phyloP scores from a whole-genome alignment of 2,888 invertebrate genomes.

The Automeris io region DNA sequence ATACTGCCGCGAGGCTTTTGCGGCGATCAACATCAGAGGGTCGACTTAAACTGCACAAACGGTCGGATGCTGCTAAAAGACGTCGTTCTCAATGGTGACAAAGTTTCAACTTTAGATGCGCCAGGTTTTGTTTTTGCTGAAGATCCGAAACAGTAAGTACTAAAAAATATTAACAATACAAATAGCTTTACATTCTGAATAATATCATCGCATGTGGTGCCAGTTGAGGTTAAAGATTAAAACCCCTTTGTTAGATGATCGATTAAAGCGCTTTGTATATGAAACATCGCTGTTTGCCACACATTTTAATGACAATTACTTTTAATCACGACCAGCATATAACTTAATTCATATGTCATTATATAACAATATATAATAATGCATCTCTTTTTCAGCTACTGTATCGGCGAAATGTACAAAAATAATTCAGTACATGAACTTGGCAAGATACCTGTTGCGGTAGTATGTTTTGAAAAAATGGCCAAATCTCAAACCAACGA shows the following conservation, averaged over 20 bases:
- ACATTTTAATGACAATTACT: too few relatives aligned
- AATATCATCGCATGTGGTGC: too few relatives aligned
- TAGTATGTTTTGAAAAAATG: slow-evolving; percentile 84
- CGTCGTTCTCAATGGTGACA: slow-evolving; percentile 43
- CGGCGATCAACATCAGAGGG: slow-evolving; percentile 21
- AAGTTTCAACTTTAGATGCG: slow-evolving; percentile 51
- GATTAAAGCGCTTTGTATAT: too few relatives aligned
- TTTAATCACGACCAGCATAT: too few relatives aligned
- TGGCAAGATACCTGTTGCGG: slow-evolving; percentile 43
- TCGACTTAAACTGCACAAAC: slow-evolving; percentile 40
- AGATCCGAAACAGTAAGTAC: slow-evolving; percentile 47
- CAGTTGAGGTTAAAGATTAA: too few relatives aligned
- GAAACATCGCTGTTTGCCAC: too few relatives aligned
- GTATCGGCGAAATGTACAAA: slow-evolving; percentile 42
- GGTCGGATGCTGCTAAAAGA: slow-evolving; percentile 54
- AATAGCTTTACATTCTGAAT: too few relatives aligned
- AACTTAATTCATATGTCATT: background rate
- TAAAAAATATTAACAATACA: too few relatives aligned
- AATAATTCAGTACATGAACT: slow-evolving; percentile 24
- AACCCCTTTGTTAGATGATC: too few relatives aligned
- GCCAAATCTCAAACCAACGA: slow-evolving; percentile 64
- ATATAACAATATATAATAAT: background rate
- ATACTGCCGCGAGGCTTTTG: slow-evolving; percentile 36
- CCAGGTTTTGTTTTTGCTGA: slow-evolving; percentile 50
- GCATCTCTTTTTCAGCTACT: slow-evolving; percentile 44